Conservation (phyloP, 2,888 invertebrate genomes). For the Eucriotettix oculatus region DNA sequence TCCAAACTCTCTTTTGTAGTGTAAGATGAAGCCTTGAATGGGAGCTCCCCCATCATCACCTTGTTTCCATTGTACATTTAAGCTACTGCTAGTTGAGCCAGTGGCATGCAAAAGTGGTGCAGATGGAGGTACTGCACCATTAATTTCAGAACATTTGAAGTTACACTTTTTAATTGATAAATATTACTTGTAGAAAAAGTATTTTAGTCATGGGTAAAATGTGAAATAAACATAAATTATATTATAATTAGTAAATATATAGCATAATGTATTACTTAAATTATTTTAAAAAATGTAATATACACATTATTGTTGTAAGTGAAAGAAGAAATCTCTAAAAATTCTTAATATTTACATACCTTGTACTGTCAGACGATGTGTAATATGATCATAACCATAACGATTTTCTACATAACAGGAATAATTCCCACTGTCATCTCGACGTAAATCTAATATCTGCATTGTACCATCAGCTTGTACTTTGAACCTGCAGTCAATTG, state of each 20-base stretch:
- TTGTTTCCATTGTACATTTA: slow-evolving; percentile 20
- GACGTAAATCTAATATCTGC: slow-evolving; percentile 30
- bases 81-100: slow-evolving; percentile 15
- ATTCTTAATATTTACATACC: slow-evolving; percentile 20
- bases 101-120: slow-evolving; percentile 18
- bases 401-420: slow-evolving; percentile 34
- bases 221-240: no score
- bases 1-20: slow-evolving; percentile 17
- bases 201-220: no score
- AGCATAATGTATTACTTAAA: no score
- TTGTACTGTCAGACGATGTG: slow-evolving; percentile 34
- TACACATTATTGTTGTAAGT: no score
- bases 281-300: no score
- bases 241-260: no score
- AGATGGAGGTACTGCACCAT: slow-evolving; percentile 17
- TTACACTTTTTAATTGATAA: no score
- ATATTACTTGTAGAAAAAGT: no score
- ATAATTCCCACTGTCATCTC: slow-evolving; percentile 36
- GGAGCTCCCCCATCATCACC: slow-evolving; percentile 19
- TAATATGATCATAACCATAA: slow-evolving; percentile 33
- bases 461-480: slow-evolving; percentile 32
- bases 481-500: slow-evolving; percentile 21
- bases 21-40: slow-evolving; percentile 17
- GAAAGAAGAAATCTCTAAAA: no score
- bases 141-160: no score